Percentiles rank a stretch among this genome's conserved stretches.
These are phyloP conservation scores for Synanthedon formicaeformis DNA, from an alignment of 2,888 invertebrate genomes.

Conservation along the genomic window DNA sequence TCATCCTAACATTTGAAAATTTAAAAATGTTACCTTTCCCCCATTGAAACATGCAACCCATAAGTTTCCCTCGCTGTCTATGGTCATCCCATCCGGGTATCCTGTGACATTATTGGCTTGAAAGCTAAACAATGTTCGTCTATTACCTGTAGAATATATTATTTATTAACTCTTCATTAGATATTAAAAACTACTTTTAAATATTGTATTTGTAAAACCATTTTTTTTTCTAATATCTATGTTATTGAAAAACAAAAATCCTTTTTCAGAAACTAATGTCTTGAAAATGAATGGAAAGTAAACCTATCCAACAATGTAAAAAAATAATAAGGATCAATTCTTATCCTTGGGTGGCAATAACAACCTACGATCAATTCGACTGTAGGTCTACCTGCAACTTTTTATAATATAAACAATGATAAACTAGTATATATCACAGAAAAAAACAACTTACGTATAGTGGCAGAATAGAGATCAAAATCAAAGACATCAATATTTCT, in stretches of 20 bases:
- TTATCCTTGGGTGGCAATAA: too few species aligned
- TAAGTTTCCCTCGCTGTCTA: constrained; percentile 80
- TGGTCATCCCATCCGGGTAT: constrained; percentile 82
- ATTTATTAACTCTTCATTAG: too few species aligned
- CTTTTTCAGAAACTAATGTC: too few species aligned
- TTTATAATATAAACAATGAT: neutral
- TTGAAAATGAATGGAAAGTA: too few species aligned
- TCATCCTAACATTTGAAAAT: neutral
- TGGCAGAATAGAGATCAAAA: constrained; percentile 70
- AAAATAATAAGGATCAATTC: too few species aligned
- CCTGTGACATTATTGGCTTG: constrained; percentile 68
- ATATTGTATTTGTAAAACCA: too few species aligned
- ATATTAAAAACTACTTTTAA: too few species aligned
- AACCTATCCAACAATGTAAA: too few species aligned
- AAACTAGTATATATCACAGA: neutral
- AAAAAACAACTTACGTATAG: constrained; percentile 64
- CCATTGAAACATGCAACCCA: constrained; percentile 80
- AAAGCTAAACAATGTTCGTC: constrained; percentile 70
- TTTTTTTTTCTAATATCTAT: too few species aligned
- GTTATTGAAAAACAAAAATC: too few species aligned
- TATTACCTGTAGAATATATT: constrained; percentile 48
- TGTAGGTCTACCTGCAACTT: neutral
- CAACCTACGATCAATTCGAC: too few species aligned
- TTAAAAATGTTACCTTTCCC: constrained; percentile 61
- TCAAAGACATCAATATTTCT: constrained; percentile 77